Conservation (phyloP, 2,113 vertebrate species). For the Propithecus coquereli region DNA sequence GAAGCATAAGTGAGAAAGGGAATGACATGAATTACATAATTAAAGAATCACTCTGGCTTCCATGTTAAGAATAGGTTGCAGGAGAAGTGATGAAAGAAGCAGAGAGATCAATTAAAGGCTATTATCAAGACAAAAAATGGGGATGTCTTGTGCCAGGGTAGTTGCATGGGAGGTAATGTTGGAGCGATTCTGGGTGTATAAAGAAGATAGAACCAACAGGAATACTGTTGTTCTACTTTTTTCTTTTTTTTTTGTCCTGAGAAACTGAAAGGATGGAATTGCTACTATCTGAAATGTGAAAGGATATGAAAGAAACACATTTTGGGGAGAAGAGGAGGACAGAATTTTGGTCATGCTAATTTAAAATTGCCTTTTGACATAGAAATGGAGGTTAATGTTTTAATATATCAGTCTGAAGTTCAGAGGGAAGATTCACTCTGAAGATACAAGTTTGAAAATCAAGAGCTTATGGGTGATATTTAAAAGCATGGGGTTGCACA, state of each 20-base stretch:
- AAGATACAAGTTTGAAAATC: neutral
- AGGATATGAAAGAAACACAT: neutral
- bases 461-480: neutral
- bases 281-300: neutral
- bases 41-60: neutral
- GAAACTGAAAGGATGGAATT: neutral
- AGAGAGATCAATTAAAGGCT: neutral
- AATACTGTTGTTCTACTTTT: neutral
- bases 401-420: neutral
- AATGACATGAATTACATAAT: no score
- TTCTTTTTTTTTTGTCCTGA: neutral
- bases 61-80: neutral
- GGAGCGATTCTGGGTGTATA: neutral
- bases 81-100: neutral
- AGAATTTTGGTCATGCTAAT: neutral
- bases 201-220: neutral
- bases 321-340: neutral
- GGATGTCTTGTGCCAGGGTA: neutral
- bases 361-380: neutral
- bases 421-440: neutral
- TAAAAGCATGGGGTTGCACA: neutral
- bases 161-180: neutral
- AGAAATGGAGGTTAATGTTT: neutral
- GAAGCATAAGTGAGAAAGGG: neutral
- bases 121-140: neutral